Evolutionary conservation across 2,888 invertebrate species (phyloP), one percentile per base, ranked within the genome.

Genomic region (Octonoba sinensis): DNA sequence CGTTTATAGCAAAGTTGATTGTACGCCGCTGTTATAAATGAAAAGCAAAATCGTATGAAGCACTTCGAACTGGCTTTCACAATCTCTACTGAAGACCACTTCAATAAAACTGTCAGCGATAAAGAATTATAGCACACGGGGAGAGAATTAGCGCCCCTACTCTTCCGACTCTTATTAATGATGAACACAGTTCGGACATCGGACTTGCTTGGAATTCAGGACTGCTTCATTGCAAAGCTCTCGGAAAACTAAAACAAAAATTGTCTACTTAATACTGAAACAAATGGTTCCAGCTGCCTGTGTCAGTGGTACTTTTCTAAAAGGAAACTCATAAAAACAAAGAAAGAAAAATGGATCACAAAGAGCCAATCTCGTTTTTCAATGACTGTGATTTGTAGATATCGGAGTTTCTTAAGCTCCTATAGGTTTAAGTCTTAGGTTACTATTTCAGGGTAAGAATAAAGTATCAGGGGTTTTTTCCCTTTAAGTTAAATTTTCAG

Each of bases 71-170:
- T 57, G 49, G 73, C 46, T 73, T 73, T 56, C 46, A 65, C 46
- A 59, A 57, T 74, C 66, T 57, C 66, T 44, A 44, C 73, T 59
- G 66, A 59, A 66, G 57, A 27, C 74, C 59, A 74, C 74, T 74
- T 59, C 74, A 74, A 74, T 74, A 74, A 74, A 74, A 74, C 66
- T 74, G 74, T 74, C 74, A 74, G 49, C 74, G 57, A 74, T 74
- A 74, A 74, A 74, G 74, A 74, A 59, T 74, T 74, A 74, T 74
- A 49, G 74, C 66, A 66, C 44, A 56, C 15, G 56, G 44, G 20
- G 51, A 56, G 74, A 66, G 74, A 74, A 66, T 66, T 74, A 65
- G 65, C 59, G 27, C 65, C 12, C 62, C 44, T 62, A 44, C 24
- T 73, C 49, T 72, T 20, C 49, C 74, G 66, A 20, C 74, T 57